A percentile compares a stretch with the other conserved stretches of the same genome.
phyloP scores from a whole-genome alignment of 2,797 vertebrate genomes.

The Silurus aristotelis region DNA sequence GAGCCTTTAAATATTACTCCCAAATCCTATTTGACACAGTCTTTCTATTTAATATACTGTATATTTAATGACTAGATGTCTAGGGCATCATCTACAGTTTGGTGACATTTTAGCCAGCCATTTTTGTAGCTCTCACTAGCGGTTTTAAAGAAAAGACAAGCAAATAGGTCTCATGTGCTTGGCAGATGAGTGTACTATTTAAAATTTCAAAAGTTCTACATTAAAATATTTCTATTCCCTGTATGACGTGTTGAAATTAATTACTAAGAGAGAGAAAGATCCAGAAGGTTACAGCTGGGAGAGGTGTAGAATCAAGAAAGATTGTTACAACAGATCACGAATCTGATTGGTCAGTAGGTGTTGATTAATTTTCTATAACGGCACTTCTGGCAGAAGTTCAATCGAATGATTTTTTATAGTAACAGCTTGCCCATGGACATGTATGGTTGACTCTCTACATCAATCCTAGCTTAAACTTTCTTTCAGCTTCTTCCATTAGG shows the following conservation, averaged over 20 bases:
- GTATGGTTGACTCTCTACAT: not conserved
- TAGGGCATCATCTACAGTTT: not conserved
- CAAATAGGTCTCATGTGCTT: not conserved
- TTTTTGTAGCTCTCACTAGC: not conserved
- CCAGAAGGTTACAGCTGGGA: not conserved
- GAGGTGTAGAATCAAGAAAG: not conserved
- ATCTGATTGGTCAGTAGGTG: not conserved
- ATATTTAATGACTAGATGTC: not conserved
- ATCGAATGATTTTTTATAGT: not conserved
- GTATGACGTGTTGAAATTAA: not conserved
- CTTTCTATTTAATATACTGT: constrained; percentile 20
- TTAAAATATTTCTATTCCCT: not conserved
- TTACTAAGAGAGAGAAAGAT: not conserved
- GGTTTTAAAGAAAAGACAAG: not conserved
- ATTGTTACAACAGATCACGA: not conserved
- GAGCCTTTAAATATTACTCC: constrained; percentile 47
- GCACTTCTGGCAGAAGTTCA: not conserved
- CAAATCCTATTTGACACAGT: constrained; percentile 55
- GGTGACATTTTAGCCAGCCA: not conserved
- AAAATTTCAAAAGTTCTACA: not conserved
- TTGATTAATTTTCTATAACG: not conserved
- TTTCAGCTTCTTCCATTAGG: too few species aligned
- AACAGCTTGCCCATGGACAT: not conserved
- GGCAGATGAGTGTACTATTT: not conserved
- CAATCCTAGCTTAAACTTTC: not conserved